A percentile compares a stretch with the other conserved stretches of the same genome.
Conservation (phyloP, 1,140 invertebrate genomes). For the Oscheius sp. region DNA sequence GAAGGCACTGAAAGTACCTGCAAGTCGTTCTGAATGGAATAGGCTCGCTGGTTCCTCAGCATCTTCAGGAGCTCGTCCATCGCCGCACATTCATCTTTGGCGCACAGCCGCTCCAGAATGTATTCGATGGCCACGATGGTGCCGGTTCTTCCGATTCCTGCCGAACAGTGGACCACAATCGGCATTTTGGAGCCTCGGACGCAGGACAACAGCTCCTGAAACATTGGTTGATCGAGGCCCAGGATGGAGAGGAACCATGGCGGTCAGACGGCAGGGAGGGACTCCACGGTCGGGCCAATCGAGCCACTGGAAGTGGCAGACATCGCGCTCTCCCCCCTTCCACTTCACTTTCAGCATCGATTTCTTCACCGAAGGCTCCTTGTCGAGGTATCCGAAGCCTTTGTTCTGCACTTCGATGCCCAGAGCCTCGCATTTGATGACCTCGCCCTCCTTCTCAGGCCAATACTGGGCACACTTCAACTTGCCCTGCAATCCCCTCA, state of each 20-base stretch:
- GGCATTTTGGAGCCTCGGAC: slow-evolving; percentile 47
- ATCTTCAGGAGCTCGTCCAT: slow-evolving; percentile 46
- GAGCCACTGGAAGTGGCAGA: slow-evolving; percentile 14
- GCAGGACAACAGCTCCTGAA: slow-evolving; percentile 15
- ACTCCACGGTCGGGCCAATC: slow-evolving; percentile 50
- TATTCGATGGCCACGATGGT: slow-evolving; percentile 47
- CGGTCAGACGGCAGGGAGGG: slow-evolving; percentile 34
- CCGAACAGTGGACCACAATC: slow-evolving; percentile 46
- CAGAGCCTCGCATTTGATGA: slow-evolving; percentile 18
- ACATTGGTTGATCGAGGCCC: too few relatives aligned
- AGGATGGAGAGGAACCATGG: slow-evolving; percentile 30
- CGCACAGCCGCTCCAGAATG: slow-evolving; percentile 40
- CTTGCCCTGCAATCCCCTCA: slow-evolving; percentile 32
- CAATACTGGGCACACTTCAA: slow-evolving; percentile 50
- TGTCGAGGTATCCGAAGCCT: not conserved
- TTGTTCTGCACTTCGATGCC: not conserved
- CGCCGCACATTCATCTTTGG: slow-evolving; percentile 36
- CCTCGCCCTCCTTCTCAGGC: slow-evolving; percentile 40
- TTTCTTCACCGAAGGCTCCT: slow-evolving; percentile 17
- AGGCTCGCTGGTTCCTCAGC: slow-evolving; percentile 42
- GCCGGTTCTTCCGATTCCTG: slow-evolving; percentile 48
- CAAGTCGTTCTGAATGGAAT: slow-evolving; percentile 43
- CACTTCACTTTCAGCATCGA: slow-evolving; percentile 23
- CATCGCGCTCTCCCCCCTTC: not conserved
- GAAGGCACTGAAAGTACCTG: too few relatives aligned